phyloP scores from a whole-genome alignment of 2,888 invertebrate genomes.

The Hyposoter didymator region DNA sequence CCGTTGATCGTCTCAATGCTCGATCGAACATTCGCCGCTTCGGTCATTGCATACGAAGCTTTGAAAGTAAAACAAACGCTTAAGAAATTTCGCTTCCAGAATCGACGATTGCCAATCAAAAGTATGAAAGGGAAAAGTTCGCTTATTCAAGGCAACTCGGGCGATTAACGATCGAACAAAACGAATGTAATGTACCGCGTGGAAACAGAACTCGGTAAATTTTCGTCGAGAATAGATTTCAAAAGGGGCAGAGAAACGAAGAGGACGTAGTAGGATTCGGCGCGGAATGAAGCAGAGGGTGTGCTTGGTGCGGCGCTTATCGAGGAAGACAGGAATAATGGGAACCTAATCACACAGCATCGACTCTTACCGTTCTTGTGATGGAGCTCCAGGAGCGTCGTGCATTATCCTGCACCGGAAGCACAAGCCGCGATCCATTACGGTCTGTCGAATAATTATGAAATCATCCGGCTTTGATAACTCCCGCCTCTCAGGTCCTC shows the following conservation, averaged over 20 bases:
- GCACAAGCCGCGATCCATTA: constrained; percentile 55
- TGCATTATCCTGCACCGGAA: constrained; percentile 36
- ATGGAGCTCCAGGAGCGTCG: constrained; percentile 17
- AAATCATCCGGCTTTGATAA: constrained; percentile 42
- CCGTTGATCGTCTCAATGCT: not conserved
- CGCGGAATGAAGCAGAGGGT: constrained; percentile 7
- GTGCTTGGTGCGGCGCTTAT: not conserved
- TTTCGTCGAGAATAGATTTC: not conserved
- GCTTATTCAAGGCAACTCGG: not conserved
- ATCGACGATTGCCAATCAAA: not conserved
- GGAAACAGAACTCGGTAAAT: not conserved
- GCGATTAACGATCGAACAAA: not conserved
- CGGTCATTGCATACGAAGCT: not conserved
- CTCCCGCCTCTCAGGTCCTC: constrained; percentile 36
- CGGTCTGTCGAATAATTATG: constrained; percentile 52
- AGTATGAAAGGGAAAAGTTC: not conserved
- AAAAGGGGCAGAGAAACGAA: not conserved
- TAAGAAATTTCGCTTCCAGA: not conserved
- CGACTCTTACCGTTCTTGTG: not conserved
- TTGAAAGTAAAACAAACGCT: not conserved
- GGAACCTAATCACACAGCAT: constrained; percentile 9
- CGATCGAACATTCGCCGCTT: not conserved
- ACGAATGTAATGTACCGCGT: not conserved
- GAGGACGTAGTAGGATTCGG: not conserved
- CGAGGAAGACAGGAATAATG: not conserved